phyloP scores from a whole-genome alignment of 2,888 invertebrate species.

The Eupeodes luniger region DNA sequence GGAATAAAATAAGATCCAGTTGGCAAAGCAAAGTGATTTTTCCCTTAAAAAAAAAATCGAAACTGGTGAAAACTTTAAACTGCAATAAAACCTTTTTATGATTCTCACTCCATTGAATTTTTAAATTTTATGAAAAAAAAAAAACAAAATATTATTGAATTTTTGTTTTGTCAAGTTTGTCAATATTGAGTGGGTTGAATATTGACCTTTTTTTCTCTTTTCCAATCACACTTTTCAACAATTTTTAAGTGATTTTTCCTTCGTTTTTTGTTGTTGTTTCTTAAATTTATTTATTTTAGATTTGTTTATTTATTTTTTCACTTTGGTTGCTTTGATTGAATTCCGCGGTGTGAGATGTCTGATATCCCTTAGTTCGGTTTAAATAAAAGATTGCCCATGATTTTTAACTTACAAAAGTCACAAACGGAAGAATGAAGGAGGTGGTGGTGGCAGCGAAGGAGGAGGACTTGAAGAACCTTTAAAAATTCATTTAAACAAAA shows the following conservation, averaged over 20 bases:
- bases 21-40: constrained; percentile 10
- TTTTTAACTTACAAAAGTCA: neutral
- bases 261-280: neutral
- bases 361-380: neutral
- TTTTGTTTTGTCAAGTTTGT: constrained; percentile 34
- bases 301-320: constrained; percentile 25
- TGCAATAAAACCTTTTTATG: constrained; percentile 22
- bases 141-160: constrained; percentile 46
- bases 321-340: constrained; percentile 28
- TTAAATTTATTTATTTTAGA: constrained; percentile 22
- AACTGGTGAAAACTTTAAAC: constrained; percentile 24
- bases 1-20: constrained; percentile 50
- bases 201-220: neutral
- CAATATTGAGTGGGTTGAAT: constrained; percentile 32
- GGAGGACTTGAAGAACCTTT: constrained; percentile 8
- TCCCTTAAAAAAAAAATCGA: constrained; percentile 1
- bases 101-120: constrained; percentile 41
- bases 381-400: constrained; percentile 27
- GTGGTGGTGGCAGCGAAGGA: neutral
- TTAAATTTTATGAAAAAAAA: neutral
- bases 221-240: constrained; percentile 29
- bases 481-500: constrained; percentile 12
- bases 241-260: constrained; percentile 30
- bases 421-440: neutral
- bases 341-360: constrained; percentile 17